phyloP scores from a whole-genome alignment of 2,113 vertebrate species.

The Taurulus bubalis region DNA sequence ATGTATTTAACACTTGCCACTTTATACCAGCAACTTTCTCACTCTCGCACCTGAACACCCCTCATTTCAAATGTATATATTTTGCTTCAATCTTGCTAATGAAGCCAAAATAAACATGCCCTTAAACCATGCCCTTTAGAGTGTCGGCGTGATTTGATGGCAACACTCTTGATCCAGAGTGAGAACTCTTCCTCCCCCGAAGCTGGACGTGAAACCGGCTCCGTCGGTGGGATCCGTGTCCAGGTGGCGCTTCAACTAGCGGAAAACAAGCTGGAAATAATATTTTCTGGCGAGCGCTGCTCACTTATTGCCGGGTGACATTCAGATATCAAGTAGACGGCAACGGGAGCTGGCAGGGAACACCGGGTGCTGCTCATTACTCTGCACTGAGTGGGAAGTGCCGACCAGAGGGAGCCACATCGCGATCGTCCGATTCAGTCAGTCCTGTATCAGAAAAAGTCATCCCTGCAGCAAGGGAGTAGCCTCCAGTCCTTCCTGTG shows the following conservation, averaged over 20 bases:
- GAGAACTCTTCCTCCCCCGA: slow-evolving; percentile 13
- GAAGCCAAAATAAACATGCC: background rate
- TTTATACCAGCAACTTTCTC: background rate
- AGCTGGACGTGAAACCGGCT: slow-evolving; percentile 45
- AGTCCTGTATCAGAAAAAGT: background rate
- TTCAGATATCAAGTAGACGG: slow-evolving; percentile 63
- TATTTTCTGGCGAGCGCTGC: slow-evolving; percentile 44
- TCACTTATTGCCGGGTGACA: slow-evolving; percentile 59
- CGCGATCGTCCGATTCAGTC: slow-evolving; percentile 33
- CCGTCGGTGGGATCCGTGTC: slow-evolving; percentile 31
- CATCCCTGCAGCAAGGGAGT: background rate
- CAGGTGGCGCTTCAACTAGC: slow-evolving; percentile 47
- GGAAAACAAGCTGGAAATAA: slow-evolving; percentile 53
- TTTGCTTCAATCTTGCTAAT: slow-evolving; percentile 4
- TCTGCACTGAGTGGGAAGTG: slow-evolving; percentile 55
- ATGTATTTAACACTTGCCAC: background rate
- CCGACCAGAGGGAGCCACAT: slow-evolving; percentile 45
- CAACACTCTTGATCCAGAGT: slow-evolving; percentile 30
- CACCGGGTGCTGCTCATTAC: slow-evolving; percentile 46
- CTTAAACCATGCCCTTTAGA: slow-evolving; percentile 21
- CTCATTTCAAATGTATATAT: slow-evolving; percentile 5
- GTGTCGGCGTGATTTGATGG: slow-evolving; percentile 20
- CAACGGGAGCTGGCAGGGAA: slow-evolving; percentile 52
- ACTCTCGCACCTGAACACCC: background rate
- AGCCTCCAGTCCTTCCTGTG: background rate